phyloP scores from a whole-genome alignment of 1,140 invertebrate species.

The Monochamus saltuarius region DNA sequence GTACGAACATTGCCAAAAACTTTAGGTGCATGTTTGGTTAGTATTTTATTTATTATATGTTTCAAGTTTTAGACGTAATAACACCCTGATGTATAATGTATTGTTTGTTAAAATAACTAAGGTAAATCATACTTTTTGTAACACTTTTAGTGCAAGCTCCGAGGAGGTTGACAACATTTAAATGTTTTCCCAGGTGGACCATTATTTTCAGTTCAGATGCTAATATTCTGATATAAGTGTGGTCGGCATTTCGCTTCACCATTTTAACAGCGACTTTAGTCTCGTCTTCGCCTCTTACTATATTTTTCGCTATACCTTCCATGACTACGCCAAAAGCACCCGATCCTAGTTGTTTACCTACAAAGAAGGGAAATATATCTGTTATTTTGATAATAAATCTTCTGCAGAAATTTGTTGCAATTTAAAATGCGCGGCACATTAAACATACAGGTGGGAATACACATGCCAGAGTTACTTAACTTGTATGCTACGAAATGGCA shows the following conservation, averaged over 20 bases:
- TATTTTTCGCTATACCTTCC: slow-evolving; percentile 80
- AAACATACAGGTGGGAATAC: no score
- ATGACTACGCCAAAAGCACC: slow-evolving; percentile 93
- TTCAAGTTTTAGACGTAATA: no score
- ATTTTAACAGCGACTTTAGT: slow-evolving; percentile 85
- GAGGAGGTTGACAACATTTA: slow-evolving; percentile 93
- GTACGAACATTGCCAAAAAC: no score
- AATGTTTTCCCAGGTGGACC: slow-evolving; percentile 89
- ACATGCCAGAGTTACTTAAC: no score
- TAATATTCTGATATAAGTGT: slow-evolving; percentile 73
- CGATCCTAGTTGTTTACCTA: slow-evolving; percentile 81
- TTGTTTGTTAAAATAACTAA: no score
- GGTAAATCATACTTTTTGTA: slow-evolving; percentile 75
- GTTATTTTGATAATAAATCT: background rate
- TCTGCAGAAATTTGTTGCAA: no score
- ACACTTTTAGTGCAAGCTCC: slow-evolving; percentile 92
- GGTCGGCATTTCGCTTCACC: slow-evolving; percentile 76
- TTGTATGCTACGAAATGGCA: no score
- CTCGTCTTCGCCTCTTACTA: slow-evolving; percentile 66
- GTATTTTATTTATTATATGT: no score
- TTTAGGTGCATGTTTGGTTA: no score
- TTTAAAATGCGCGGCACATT: no score
- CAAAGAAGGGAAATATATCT: slow-evolving; percentile 6
- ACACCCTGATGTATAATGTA: no score
- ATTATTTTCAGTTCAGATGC: slow-evolving; percentile 93